phyloP scores from a whole-genome alignment of 2,888 invertebrate genomes.

The Neoascia interrupta region DNA sequence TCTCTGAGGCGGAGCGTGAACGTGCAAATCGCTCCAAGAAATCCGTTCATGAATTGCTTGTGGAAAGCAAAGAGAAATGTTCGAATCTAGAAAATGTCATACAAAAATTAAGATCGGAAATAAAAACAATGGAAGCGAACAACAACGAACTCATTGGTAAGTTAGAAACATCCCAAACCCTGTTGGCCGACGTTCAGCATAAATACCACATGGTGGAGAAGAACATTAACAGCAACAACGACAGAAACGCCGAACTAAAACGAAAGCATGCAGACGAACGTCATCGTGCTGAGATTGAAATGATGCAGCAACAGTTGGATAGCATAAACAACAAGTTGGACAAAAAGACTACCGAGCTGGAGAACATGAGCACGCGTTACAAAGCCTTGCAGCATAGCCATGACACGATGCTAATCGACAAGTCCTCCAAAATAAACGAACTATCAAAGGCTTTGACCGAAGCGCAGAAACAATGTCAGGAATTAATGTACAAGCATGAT shows the following conservation, averaged over 20 bases:
- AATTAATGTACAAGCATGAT: conserved; percentile 75
- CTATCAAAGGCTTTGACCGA: conserved; percentile 83
- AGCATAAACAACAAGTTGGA: conserved; percentile 78
- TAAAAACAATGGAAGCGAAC: conserved; percentile 78
- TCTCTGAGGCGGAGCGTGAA: conserved; percentile 83
- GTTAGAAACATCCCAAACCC: conserved; percentile 81
- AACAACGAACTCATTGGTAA: conserved; percentile 81
- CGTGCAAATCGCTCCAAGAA: conserved; percentile 82
- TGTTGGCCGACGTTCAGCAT: conserved; percentile 80
- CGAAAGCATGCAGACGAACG: conserved; percentile 80
- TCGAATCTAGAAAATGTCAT: conserved; percentile 77
- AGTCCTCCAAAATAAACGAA: conserved; percentile 83
- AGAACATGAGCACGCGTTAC: conserved; percentile 81
- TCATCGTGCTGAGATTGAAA: conserved; percentile 80
- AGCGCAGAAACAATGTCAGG: conserved; percentile 81
- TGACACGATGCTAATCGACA: conserved; percentile 83
- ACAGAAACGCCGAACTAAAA: conserved; percentile 76
- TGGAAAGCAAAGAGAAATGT: conserved; percentile 78
- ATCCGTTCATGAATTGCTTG: conserved; percentile 84
- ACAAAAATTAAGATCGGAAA: conserved; percentile 77
- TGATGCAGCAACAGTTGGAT: conserved; percentile 80
- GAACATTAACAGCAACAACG: conserved; percentile 75
- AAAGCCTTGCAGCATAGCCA: conserved; percentile 82
- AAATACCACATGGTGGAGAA: conserved; percentile 78
- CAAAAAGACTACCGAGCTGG: conserved; percentile 81